phyloP scores from a whole-genome alignment of 1,140 invertebrate genomes.

The Atta texana region DNA sequence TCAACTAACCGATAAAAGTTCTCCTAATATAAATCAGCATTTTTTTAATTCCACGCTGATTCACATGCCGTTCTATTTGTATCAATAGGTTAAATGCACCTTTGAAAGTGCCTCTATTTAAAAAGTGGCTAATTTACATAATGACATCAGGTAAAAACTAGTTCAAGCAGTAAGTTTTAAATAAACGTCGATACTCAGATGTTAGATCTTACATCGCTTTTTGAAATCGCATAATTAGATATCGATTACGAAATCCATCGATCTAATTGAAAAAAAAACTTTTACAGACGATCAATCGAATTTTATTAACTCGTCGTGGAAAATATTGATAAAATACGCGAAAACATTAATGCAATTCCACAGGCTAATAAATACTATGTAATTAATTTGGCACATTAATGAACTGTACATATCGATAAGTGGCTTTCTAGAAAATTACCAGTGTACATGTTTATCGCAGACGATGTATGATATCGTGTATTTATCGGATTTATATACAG shows the following conservation, averaged over 20 bases:
- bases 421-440: slow-evolving; percentile 40
- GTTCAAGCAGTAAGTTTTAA: slow-evolving; percentile 13
- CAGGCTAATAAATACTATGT: background rate
- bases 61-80: slow-evolving; percentile 22
- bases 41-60: slow-evolving; percentile 15
- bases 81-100: slow-evolving; percentile 20
- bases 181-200: background rate
- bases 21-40: slow-evolving; percentile 27
- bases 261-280: background rate
- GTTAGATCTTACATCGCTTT: slow-evolving; percentile 11
- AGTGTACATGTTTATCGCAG: slow-evolving; percentile 11
- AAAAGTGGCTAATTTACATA: slow-evolving; percentile 43
- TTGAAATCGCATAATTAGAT: slow-evolving; percentile 6
- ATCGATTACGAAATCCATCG: slow-evolving; percentile 19
- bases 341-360: background rate
- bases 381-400: slow-evolving; percentile 45
- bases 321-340: background rate
- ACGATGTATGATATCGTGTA: slow-evolving; percentile 1
- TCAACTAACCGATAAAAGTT: slow-evolving; percentile 1
- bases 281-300: slow-evolving; percentile 14
- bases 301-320: background rate
- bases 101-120: slow-evolving; percentile 27
- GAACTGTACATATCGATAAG: background rate
- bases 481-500: background rate
- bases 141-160: slow-evolving; percentile 34